Evolutionary conservation across 2,113 vertebrate genomes (phyloP).

Genomic region (Burhinus bistriatus): DNA sequence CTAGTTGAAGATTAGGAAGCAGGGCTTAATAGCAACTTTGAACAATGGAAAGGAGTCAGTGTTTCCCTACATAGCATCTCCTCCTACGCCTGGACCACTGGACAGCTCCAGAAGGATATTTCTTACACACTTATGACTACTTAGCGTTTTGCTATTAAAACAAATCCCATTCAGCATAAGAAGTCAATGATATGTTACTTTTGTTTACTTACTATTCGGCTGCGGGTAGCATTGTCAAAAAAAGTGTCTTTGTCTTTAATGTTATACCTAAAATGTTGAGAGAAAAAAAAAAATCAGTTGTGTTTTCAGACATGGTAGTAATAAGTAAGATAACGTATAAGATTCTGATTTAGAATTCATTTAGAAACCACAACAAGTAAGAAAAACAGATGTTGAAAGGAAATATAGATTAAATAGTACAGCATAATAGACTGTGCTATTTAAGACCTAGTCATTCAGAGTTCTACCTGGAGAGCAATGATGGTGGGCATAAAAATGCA

Average conservation of each 20-base stretch:
- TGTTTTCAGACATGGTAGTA: not conserved
- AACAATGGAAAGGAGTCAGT: not conserved
- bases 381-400: not conserved
- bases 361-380: not conserved
- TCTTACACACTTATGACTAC: not conserved
- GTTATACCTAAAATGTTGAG: constrained; percentile 80
- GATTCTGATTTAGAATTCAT: not conserved
- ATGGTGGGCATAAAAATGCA: not conserved
- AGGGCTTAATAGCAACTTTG: not conserved
- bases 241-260: constrained; percentile 89
- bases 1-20: not conserved
- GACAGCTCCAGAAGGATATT: not conserved
- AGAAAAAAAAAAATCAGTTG: not conserved
- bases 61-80: not conserved
- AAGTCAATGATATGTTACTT: not conserved
- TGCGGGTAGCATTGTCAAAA: constrained; percentile 92
- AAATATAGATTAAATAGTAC: not conserved
- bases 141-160: not conserved
- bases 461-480: not conserved
- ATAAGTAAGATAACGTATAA: not conserved
- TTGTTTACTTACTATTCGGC: constrained; percentile 89
- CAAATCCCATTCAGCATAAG: not conserved
- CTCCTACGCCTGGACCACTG: not conserved
- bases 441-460: not conserved
- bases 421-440: not conserved